A percentile compares a stretch with the other conserved stretches of the same genome.
These are phyloP conservation scores for Melinaea marsaeus DNA, from an alignment of 2,888 invertebrate species.

Conservation along the genomic window DNA sequence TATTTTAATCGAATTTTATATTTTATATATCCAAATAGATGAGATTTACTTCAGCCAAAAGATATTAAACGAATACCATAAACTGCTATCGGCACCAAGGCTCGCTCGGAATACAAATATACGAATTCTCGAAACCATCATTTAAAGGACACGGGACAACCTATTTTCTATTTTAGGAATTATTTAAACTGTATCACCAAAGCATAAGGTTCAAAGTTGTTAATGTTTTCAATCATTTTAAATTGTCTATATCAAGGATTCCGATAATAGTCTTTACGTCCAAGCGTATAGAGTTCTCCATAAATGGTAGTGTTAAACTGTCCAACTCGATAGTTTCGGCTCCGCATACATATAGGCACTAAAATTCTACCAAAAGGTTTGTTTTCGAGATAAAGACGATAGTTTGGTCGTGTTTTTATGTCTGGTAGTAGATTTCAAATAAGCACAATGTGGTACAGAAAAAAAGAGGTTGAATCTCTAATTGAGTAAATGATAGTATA, in stretches of 20 bases:
- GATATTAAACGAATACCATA: conserved; percentile 23
- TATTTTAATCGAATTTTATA: not conserved
- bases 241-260: conserved; percentile 1
- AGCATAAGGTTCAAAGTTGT: conserved; percentile 19
- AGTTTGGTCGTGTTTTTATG: conserved; percentile 16
- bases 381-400: conserved; percentile 19
- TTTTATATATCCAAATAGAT: not conserved
- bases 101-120: conserved; percentile 27
- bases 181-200: conserved; percentile 18
- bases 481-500: too few relatives aligned
- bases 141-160: conserved; percentile 12
- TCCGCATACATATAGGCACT: conserved; percentile 20
- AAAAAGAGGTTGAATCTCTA: too few relatives aligned
- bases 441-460: not conserved
- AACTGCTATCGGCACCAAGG: conserved; percentile 22
- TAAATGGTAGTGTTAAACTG: not conserved
- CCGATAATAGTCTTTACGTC: conserved; percentile 1
- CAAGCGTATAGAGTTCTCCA: conserved; percentile 1
- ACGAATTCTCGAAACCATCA: conserved; percentile 20
- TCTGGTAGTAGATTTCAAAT: conserved; percentile 5
- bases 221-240: conserved; percentile 8
- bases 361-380: conserved; percentile 19
- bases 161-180: conserved; percentile 1
- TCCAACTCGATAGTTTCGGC: conserved; percentile 14
- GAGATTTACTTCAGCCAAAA: not conserved